phyloP scores from a whole-genome alignment of 2,797 vertebrate species.

The Gymnothorax javanicus region DNA sequence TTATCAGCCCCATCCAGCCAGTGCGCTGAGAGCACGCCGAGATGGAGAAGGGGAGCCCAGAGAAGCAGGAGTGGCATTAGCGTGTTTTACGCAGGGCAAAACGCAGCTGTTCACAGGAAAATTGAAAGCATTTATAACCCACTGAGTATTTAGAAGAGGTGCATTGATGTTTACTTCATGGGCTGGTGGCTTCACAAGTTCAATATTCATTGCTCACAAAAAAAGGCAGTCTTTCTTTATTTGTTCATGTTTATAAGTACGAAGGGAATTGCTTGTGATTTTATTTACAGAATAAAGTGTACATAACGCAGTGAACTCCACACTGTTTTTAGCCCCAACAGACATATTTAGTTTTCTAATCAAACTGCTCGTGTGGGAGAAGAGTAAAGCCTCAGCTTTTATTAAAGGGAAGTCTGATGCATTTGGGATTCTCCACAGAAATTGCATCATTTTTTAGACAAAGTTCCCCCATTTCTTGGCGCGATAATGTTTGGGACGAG shows the following conservation, averaged over 20 bases:
- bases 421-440: no score
- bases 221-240: neutral
- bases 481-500: no score
- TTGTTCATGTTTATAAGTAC: neutral
- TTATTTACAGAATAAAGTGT: no score
- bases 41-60: neutral
- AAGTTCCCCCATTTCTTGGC: no score
- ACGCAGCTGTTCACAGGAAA: neutral
- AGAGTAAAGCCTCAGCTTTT: no score
- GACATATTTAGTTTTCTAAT: no score
- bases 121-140: neutral
- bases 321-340: no score
- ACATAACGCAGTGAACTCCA: no score
- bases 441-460: no score
- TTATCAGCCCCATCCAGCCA: slow-evolving; percentile 1
- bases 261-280: neutral
- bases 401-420: no score
- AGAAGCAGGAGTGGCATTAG: neutral
- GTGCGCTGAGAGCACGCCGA: neutral
- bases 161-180: slow-evolving; percentile 8
- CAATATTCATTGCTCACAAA: neutral
- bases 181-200: neutral
- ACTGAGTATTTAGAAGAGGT: neutral
- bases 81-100: neutral
- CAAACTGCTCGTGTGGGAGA: no score